These are phyloP conservation scores for Trypoxylon attenuatum DNA, from an alignment of 2,888 invertebrate species.

Conservation along the genomic window DNA sequence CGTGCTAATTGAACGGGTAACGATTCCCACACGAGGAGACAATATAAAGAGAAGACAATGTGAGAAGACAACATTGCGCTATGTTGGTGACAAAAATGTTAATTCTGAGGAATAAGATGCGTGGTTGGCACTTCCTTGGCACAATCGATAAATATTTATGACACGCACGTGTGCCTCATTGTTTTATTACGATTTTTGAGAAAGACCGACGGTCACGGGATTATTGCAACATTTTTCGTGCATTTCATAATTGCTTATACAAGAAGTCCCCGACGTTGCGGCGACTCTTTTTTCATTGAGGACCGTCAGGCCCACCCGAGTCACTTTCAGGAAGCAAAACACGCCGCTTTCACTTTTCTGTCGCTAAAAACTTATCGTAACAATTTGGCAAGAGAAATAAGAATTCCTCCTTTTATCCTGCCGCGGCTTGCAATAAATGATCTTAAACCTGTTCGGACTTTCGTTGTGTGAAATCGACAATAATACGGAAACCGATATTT, in stretches of 20 bases:
- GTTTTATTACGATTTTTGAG: neutral
- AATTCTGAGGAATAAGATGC: neutral
- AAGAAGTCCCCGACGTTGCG: neutral
- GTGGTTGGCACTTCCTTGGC: neutral
- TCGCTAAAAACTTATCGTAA: neutral
- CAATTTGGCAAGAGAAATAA: constrained; percentile 15
- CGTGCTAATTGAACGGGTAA: too few relatives aligned
- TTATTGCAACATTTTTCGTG: neutral
- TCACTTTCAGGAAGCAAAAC: constrained; percentile 8
- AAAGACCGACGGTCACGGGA: neutral
- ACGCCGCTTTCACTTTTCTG: constrained; percentile 29
- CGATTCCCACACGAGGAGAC: too few relatives aligned
- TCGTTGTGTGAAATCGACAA: too few relatives aligned
- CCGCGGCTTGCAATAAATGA: neutral
- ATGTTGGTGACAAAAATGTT: neutral
- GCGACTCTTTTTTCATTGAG: constrained; percentile 6
- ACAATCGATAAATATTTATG: neutral
- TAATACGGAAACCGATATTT: too few relatives aligned
- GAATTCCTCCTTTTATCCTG: neutral
- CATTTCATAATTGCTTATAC: neutral
- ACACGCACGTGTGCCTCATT: neutral
- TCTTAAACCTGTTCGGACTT: too few relatives aligned
- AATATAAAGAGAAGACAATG: too few relatives aligned
- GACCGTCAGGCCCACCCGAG: neutral
- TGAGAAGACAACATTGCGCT: too few relatives aligned